These are phyloP conservation scores for Podarcis raffonei DNA, from an alignment of 2,113 vertebrate genomes.

Conservation along the genomic window DNA sequence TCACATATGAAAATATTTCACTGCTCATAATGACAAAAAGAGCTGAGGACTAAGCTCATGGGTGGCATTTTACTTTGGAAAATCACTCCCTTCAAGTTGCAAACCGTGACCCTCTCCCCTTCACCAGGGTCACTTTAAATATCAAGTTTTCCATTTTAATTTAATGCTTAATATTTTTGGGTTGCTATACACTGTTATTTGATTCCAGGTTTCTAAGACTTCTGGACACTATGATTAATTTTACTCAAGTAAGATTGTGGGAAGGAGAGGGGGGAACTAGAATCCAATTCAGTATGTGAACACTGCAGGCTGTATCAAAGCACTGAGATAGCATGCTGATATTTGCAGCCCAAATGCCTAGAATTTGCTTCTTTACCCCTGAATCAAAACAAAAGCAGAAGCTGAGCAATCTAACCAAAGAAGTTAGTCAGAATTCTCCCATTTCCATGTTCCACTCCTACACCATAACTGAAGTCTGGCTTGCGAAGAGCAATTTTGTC, in stretches of 20 bases:
- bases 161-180: not conserved
- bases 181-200: not conserved
- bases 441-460: not conserved
- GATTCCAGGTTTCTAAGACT: not conserved
- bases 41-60: not conserved
- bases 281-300: not conserved
- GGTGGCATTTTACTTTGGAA: not conserved
- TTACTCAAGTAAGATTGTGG: not conserved
- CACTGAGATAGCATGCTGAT: not conserved
- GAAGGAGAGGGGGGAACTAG: too few relatives aligned
- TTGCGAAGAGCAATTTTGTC: too few relatives aligned
- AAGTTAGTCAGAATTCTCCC: not conserved
- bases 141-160: slow-evolving; percentile 6
- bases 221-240: not conserved
- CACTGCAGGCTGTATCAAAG: not conserved
- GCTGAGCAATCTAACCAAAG: not conserved
- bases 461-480: not conserved
- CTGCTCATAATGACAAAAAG: not conserved
- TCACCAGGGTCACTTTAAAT: not conserved
- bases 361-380: not conserved
- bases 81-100: not conserved
- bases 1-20: not conserved
- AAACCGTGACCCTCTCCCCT: not conserved
- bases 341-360: not conserved
- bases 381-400: not conserved